These are phyloP conservation scores for Drosophila pseudoobscura DNA, from an alignment of 1,140 invertebrate genomes.

Conservation along the genomic window DNA sequence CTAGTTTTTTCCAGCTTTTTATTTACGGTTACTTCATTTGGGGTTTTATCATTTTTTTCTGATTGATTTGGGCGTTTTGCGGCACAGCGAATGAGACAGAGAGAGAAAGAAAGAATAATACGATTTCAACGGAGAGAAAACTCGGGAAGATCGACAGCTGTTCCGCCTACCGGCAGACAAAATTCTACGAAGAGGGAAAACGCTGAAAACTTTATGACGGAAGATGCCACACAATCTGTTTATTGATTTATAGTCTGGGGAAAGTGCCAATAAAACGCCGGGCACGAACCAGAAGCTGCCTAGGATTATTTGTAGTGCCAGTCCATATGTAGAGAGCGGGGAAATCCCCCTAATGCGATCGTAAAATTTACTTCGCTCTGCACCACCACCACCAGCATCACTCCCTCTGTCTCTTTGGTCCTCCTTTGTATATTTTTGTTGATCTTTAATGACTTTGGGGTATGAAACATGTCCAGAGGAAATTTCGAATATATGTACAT, in stretches of 20 bases:
- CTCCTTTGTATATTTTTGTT: slow-evolving; percentile 66
- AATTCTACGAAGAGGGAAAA: slow-evolving; percentile 44
- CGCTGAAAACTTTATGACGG: slow-evolving; percentile 73
- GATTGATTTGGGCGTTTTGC: slow-evolving; percentile 64
- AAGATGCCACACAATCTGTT: slow-evolving; percentile 69
- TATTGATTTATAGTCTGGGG: slow-evolving; percentile 76
- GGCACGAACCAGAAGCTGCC: slow-evolving; percentile 24
- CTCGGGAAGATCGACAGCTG: slow-evolving; percentile 12
- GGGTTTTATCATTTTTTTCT: slow-evolving; percentile 41
- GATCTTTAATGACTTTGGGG: slow-evolving; percentile 54
- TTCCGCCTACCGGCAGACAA: neutral
- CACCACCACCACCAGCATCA: slow-evolving; percentile 2
- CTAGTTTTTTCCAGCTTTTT: slow-evolving; percentile 48
- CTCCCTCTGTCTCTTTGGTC: no score
- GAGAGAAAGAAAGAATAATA: slow-evolving; percentile 10
- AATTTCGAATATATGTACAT: neutral
- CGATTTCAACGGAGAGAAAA: slow-evolving; percentile 19
- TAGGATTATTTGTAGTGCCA: slow-evolving; percentile 37
- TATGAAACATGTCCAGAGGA: neutral
- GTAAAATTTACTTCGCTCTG: slow-evolving; percentile 53
- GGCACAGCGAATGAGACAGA: neutral
- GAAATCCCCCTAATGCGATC: slow-evolving; percentile 36
- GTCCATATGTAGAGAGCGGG: neutral
- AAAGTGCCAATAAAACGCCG: slow-evolving; percentile 76
- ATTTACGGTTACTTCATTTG: slow-evolving; percentile 71